Percentiles rank a stretch among this genome's conserved stretches.
phyloP scores from a whole-genome alignment of 2,113 vertebrate species.

The Chroicocephalus ridibundus region DNA sequence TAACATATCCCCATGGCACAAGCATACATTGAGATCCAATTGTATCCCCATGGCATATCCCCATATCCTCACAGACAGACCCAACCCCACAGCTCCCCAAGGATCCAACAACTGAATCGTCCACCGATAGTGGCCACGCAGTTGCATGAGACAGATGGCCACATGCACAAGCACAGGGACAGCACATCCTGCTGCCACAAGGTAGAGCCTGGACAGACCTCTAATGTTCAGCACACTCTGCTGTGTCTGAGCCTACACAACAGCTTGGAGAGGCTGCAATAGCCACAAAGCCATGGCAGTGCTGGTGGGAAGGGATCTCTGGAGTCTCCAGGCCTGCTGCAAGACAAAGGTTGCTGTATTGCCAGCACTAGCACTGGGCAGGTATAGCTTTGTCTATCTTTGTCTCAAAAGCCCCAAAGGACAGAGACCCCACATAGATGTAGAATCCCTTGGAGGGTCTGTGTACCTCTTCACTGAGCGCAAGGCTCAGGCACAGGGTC shows the following conservation, averaged over 20 bases:
- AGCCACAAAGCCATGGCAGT: neutral
- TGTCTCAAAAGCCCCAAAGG: neutral
- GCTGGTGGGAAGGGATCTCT: neutral
- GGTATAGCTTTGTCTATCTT: neutral
- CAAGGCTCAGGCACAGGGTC: neutral
- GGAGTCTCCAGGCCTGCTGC: neutral
- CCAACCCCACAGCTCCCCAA: neutral
- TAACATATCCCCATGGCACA: conserved; percentile 41
- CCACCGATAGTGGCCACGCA: neutral
- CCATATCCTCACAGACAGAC: neutral
- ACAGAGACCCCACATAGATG: neutral
- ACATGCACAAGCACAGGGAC: neutral
- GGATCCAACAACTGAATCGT: accelerated
- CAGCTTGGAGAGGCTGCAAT: neutral
- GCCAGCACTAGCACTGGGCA: neutral
- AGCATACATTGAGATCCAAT: neutral
- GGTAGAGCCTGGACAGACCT: neutral
- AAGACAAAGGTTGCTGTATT: accelerated
- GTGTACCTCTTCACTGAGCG: neutral
- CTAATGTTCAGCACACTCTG: accelerated
- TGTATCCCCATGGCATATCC: conserved; percentile 46
- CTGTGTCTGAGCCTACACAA: accelerated
- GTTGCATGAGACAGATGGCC: accelerated
- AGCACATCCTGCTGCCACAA: neutral
- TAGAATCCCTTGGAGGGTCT: neutral